Evolutionary conservation across 2,888 invertebrate species (phyloP).

Genomic region (Drosophila testacea): DNA sequence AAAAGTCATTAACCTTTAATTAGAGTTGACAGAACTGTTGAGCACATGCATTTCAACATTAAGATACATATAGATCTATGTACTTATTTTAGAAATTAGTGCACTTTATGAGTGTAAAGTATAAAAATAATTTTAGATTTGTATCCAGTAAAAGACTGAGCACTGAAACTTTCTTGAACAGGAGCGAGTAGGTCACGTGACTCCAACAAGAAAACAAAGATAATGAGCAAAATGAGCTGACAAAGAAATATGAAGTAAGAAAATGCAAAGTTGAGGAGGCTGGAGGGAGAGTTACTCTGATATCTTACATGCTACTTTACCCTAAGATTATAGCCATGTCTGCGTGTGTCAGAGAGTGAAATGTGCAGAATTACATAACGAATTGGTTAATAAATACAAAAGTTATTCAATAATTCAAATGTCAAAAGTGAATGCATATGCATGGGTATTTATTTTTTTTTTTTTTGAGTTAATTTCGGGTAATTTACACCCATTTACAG

Average conservation of each 20-base stretch:
- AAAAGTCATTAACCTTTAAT: neutral
- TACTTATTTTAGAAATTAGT: constrained; percentile 15
- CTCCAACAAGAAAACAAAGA: constrained; percentile 19
- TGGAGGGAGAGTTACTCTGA: neutral
- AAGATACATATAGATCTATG: neutral
- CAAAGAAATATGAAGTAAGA: constrained; percentile 16
- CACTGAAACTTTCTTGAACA: neutral
- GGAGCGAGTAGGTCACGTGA: constrained; percentile 21
- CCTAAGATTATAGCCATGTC: constrained; percentile 3
- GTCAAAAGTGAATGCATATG: constrained; percentile 29
- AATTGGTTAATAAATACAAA: constrained; percentile 14
- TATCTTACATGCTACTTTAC: constrained; percentile 6
- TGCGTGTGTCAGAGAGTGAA: constrained; percentile 19
- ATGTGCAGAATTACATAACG: constrained; percentile 19
- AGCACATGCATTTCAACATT: neutral
- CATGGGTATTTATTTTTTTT: constrained; percentile 8
- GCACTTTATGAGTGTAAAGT: constrained; percentile 1
- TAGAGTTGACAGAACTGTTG: neutral
- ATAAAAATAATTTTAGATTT: constrained; percentile 9
- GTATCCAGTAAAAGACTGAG: neutral
- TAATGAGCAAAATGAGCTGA: constrained; percentile 24
- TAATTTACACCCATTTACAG: constrained; percentile 2
- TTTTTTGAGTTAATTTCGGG: neutral
- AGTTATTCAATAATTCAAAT: constrained; percentile 28
- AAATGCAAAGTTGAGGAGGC: constrained; percentile 20